These are phyloP conservation scores for Serilophus lunatus DNA, from an alignment of 2,113 vertebrate genomes.

Conservation along the genomic window DNA sequence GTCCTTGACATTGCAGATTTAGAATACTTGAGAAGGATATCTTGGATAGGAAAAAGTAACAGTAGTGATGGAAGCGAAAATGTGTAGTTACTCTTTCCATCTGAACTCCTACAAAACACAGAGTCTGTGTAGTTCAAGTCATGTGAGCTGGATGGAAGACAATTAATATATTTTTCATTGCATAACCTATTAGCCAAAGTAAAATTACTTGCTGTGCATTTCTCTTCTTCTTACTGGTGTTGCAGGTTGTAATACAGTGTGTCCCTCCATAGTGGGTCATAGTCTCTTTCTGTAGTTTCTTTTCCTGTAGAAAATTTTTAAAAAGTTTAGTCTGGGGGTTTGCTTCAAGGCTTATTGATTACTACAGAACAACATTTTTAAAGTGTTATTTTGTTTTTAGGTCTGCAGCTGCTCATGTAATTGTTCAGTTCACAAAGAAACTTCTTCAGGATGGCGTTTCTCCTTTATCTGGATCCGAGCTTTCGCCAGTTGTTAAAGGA, in stretches of 20 bases:
- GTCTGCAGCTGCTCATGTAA: conserved; percentile 78
- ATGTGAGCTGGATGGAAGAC: neutral
- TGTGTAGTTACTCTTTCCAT: neutral
- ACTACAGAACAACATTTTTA: neutral
- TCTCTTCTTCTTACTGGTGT: neutral
- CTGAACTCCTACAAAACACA: neutral
- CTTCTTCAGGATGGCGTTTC: conserved; percentile 81
- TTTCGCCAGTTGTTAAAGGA: conserved; percentile 76
- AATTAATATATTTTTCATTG: neutral
- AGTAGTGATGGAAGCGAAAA: too few relatives aligned
- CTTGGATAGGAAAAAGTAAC: neutral
- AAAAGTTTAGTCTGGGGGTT: neutral
- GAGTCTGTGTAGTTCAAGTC: neutral
- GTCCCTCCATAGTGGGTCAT: neutral
- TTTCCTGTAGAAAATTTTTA: neutral
- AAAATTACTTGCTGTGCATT: neutral
- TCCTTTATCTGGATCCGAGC: conserved; percentile 65
- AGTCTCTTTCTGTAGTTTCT: neutral
- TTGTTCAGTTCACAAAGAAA: conserved; percentile 86
- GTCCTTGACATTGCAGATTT: neutral
- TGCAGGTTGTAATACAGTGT: neutral
- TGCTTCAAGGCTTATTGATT: neutral
- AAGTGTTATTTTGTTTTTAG: conserved; percentile 68
- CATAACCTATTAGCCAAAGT: neutral
- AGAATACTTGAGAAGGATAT: neutral